A percentile compares a stretch with the other conserved stretches of the same genome.
Conservation (phyloP, 2,888 invertebrate species). For the Callosobruchus maculatus region DNA sequence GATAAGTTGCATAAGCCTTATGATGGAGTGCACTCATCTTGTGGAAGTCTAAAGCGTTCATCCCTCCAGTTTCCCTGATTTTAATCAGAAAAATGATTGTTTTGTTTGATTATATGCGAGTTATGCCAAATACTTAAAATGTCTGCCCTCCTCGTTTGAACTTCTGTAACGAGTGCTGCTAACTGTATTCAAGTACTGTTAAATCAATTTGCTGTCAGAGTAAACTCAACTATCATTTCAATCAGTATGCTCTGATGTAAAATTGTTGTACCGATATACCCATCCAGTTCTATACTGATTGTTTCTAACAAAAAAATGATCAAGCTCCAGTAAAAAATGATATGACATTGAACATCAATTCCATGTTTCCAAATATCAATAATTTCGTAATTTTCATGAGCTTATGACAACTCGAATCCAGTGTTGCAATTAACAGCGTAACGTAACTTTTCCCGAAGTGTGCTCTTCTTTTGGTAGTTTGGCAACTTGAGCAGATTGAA, state of each 20-base stretch:
- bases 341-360: slow-evolving; percentile 19
- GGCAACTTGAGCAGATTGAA: slow-evolving; percentile 97
- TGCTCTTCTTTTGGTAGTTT: slow-evolving; percentile 95
- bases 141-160: too few species aligned
- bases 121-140: too few species aligned
- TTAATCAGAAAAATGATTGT: too few species aligned
- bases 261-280: not conserved
- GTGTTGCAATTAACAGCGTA: slow-evolving; percentile 98
- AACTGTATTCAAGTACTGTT: too few species aligned
- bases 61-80: too few species aligned
- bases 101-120: too few species aligned
- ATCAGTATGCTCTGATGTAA: not conserved
- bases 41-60: too few species aligned
- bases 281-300: not conserved
- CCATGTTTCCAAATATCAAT: slow-evolving; percentile 6
- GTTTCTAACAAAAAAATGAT: not conserved
- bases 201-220: not conserved
- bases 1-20: too few species aligned
- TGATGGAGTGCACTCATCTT: too few species aligned
- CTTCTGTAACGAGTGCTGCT: too few species aligned
- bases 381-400: not conserved
- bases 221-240: not conserved
- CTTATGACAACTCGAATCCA: slow-evolving; percentile 96
- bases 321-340: slow-evolving; percentile 11
- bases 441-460: slow-evolving; percentile 89